Evolutionary conservation across 2,888 invertebrate genomes (phyloP), one percentile per base, ranked within the genome.

Genomic region (Acronicta leporina): DNA sequence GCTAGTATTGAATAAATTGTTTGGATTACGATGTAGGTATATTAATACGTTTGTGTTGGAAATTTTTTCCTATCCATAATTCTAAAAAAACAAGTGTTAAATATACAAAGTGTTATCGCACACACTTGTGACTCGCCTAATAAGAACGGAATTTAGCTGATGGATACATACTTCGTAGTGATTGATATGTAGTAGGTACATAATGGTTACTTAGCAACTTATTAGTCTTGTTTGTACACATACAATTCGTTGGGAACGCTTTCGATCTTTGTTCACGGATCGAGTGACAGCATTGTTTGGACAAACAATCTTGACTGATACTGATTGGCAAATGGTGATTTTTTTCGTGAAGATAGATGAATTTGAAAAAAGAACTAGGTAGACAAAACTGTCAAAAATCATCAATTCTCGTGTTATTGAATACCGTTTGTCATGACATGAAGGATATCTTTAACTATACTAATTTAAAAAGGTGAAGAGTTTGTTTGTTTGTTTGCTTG

Each of bases 201-300:
- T n/a, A n/a, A n/a, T 46, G 47, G 65, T 70, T 77, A 72, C 84
- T 81, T 80, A 80, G 68, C 67, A 75, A 84, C 74, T 75, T 78
- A 77, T 83, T 80, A 58, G 79, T 74, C 57, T 79, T 81, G 83
- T 84, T 85, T 33, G 49, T n/a, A 35, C 11, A n/a, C n/a, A n/a
- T 82, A 83, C 75, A 57, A 55, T 57, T 49, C 51, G 63, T 62
- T 77, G 79, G 61, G 74, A 81, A 81, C 69, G 68, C 74, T 75
- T 75, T 68, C 52, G 47, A 50, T 57, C 62, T 64, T 48, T 42
- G 60, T 62, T 66, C 48, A 53, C 60, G 49, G 44, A 53, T 68
- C 68, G 14, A 35, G 50, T 64, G 57, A 73, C 75, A 68, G 75
- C 63, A 76, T 79, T 84, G 84, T 81, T 84, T 79, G 74, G 62